Evolutionary conservation across 1,140 invertebrate species (phyloP), one percentile per base, ranked within the genome.

Genomic region (Cataglyphis hispanica): DNA sequence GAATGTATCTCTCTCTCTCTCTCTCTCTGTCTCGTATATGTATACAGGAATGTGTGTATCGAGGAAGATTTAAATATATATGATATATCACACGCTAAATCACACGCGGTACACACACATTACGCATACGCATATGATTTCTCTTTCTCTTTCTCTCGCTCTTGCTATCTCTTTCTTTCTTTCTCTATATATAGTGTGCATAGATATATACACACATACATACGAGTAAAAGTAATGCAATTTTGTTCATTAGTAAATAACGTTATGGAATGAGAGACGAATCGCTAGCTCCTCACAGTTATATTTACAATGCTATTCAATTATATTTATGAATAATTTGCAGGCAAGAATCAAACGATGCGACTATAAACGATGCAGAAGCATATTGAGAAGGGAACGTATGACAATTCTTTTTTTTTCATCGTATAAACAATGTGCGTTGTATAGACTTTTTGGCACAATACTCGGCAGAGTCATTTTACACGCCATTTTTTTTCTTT

Each of bases 401-500:
- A 5, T 31, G n/a, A 66, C 11, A 27, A 25, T 46, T 0, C 6
- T 40, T 8, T 22, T 37, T 70, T 8, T 40, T 16, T 60, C 58
- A 37, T 25, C 22, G 25, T 83, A 83, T 27, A 83, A 83, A 83
- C 58, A 37, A 70, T 66, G 53, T 60, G 19, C 11, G 31, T 19
- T 60, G 31, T 81, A 50, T 43, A 69, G 60, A 70, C 34, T 8
- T 81, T 88, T 89, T 89, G 87, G 87, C 87, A 89, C 87, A 88
- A 16, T 75, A 61, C 6, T 75, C 43, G 37, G 67, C 37, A 83
- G 66, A 56, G 53, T 83, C 25, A 10, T 61, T 74, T 83, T 70
- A 58, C 11, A 53, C 27, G 11, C 2, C n/a, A 31, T 69, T 81
- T 53, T 69, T 50, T 19, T 37, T 66, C 3, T 7, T 27, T 25